Evolutionary conservation across 1,140 invertebrate species (phyloP).

Genomic region (Drosophila nikananu): DNA sequence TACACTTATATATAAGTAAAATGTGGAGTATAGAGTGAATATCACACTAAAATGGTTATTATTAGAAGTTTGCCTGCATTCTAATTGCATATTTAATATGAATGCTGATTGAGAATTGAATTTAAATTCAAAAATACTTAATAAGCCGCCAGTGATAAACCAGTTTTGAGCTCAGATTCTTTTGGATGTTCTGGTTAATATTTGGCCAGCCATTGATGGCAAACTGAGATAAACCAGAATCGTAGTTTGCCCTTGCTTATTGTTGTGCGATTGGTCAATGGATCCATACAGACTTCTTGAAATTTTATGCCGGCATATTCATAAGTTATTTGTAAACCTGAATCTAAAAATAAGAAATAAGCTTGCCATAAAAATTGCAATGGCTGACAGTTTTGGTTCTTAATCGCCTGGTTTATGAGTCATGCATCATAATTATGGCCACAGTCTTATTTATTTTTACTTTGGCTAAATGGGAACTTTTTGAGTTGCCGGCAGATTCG

Average conservation of each 20-base stretch:
- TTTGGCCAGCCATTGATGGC: slow-evolving; percentile 28
- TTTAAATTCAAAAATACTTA: slow-evolving; percentile 18
- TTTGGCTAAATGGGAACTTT: slow-evolving; percentile 7
- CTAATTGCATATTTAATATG: background rate
- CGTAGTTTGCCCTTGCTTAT: slow-evolving; percentile 6
- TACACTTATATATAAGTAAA: background rate
- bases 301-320: slow-evolving; percentile 16
- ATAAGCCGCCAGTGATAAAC: slow-evolving; percentile 1
- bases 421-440: slow-evolving; percentile 26
- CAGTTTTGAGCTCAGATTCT: slow-evolving; percentile 5
- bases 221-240: slow-evolving; percentile 27
- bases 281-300: slow-evolving; percentile 1
- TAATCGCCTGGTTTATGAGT: slow-evolving; percentile 27
- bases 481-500: background rate
- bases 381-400: slow-evolving; percentile 6
- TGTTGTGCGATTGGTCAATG: slow-evolving; percentile 11
- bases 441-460: slow-evolving; percentile 18
- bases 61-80: background rate
- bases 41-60: background rate
- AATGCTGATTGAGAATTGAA: slow-evolving; percentile 9
- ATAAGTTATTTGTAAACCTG: slow-evolving; percentile 13
- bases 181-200: slow-evolving; percentile 12
- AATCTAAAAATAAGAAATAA: slow-evolving; percentile 13
- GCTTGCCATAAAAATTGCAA: slow-evolving; percentile 17
- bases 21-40: background rate